phyloP scores from a whole-genome alignment of 2,888 invertebrate genomes.

The Diplazon laetatorius region DNA sequence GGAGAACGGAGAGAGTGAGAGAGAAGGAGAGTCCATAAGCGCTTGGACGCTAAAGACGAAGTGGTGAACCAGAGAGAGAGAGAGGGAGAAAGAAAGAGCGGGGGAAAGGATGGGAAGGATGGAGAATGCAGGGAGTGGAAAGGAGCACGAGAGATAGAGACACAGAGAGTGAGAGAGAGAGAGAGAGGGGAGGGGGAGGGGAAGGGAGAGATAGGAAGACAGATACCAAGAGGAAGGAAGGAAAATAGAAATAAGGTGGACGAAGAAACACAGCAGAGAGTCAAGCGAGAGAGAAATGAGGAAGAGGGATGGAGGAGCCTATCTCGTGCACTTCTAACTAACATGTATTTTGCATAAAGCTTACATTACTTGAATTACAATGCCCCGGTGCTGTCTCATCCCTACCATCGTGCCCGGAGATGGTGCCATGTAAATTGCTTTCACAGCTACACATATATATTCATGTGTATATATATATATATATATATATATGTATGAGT shows the following conservation, averaged over 20 bases:
- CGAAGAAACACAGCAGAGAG: slow-evolving; percentile 43
- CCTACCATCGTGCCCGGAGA: slow-evolving; percentile 71
- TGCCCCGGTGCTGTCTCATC: slow-evolving; percentile 78
- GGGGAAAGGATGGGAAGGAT: background rate
- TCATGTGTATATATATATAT: background rate
- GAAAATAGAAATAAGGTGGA: slow-evolving; percentile 60
- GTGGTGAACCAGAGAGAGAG: too few species aligned
- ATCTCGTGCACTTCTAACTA: slow-evolving; percentile 81
- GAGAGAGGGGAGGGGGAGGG: slow-evolving; percentile 48
- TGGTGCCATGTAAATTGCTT: slow-evolving; percentile 81
- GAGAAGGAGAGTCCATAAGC: slow-evolving; percentile 32
- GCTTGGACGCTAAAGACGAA: slow-evolving; percentile 20
- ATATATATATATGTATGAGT: slow-evolving; percentile 4
- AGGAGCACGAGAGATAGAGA: background rate
- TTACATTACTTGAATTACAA: slow-evolving; percentile 82
- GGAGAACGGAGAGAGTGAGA: slow-evolving; percentile 21
- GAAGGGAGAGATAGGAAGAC: slow-evolving; percentile 29
- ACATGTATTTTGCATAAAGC: slow-evolving; percentile 82
- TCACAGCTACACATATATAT: slow-evolving; percentile 64
- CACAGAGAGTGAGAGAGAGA: slow-evolving; percentile 43
- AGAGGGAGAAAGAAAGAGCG: too few species aligned
- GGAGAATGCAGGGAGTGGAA: background rate
- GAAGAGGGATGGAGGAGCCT: slow-evolving; percentile 72
- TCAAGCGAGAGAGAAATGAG: slow-evolving; percentile 57
- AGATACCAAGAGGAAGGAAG: slow-evolving; percentile 32